Percentiles rank a stretch among this genome's conserved stretches.
These are phyloP conservation scores for Drosophila repletoides DNA, from an alignment of 1,140 invertebrate genomes.

Conservation along the genomic window DNA sequence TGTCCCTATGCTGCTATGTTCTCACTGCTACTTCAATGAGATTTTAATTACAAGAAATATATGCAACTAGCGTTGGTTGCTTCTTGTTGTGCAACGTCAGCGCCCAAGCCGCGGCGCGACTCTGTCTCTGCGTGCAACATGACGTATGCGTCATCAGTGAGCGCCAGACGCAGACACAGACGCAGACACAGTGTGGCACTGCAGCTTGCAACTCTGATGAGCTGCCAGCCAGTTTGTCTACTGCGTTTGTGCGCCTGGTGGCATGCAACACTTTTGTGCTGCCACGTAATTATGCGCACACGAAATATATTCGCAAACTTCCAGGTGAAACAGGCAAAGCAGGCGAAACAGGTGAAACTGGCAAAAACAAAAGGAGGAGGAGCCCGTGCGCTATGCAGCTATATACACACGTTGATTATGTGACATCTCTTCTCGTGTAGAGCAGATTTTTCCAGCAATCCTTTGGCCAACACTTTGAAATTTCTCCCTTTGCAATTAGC, in stretches of 20 bases:
- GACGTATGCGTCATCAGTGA: slow-evolving; percentile 68
- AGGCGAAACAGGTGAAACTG: neutral
- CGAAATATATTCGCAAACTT: slow-evolving; percentile 60
- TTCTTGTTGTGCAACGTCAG: slow-evolving; percentile 67
- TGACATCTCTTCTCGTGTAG: neutral
- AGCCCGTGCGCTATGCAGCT: slow-evolving; percentile 27
- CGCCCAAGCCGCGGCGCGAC: slow-evolving; percentile 60
- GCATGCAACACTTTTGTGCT: slow-evolving; percentile 66
- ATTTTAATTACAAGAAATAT: slow-evolving; percentile 81
- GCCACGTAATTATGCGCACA: slow-evolving; percentile 73
- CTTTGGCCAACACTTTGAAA: slow-evolving; percentile 42
- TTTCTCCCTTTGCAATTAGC: slow-evolving; percentile 65
- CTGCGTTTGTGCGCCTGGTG: slow-evolving; percentile 33
- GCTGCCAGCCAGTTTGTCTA: slow-evolving; percentile 17
- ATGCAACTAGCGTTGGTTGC: slow-evolving; percentile 59
- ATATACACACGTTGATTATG: slow-evolving; percentile 58
- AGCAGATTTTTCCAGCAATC: slow-evolving; percentile 12
- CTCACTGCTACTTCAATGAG: slow-evolving; percentile 56
- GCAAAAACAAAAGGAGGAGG: slow-evolving; percentile 1
- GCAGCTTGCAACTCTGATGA: slow-evolving; percentile 20
- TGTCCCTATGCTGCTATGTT: slow-evolving; percentile 27
- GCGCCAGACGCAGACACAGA: slow-evolving; percentile 30
- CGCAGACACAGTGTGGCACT: neutral
- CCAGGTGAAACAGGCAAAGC: slow-evolving; percentile 53
- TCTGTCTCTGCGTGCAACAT: slow-evolving; percentile 52